Evolutionary conservation across 2,797 vertebrate species (phyloP).

Genomic region (Chrysocyon brachyurus): DNA sequence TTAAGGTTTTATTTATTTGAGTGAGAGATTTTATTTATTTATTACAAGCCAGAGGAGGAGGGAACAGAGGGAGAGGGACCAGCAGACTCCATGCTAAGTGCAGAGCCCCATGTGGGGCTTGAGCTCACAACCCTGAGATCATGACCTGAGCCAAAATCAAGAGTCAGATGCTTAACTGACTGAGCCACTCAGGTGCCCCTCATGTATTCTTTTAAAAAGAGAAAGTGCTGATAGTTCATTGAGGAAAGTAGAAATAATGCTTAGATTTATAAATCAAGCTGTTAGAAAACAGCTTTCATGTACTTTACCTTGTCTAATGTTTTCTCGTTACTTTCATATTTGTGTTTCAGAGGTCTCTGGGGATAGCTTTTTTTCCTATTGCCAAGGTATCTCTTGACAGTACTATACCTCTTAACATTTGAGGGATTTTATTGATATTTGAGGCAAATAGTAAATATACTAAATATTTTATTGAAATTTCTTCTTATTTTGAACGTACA

Average conservation of each 20-base stretch:
- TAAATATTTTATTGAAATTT: constrained; percentile 6
- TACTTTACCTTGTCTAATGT: neutral
- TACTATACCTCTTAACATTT: neutral
- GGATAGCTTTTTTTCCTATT: neutral
- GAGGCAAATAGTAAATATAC: neutral
- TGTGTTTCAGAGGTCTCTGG: neutral
- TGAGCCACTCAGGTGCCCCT: neutral
- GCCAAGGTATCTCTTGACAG: neutral
- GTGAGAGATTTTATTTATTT: neutral
- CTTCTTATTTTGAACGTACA: constrained; percentile 16
- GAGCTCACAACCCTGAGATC: neutral
- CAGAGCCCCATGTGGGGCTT: neutral
- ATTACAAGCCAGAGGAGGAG: neutral
- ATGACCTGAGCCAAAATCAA: neutral
- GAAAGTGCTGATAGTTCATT: neutral
- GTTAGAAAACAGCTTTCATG: neutral
- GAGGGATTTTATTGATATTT: constrained; percentile 21
- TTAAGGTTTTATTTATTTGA: neutral
- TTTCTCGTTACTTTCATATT: constrained; percentile 45
- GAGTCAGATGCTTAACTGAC: neutral
- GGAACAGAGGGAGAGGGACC: neutral
- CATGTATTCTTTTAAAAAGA: constrained; percentile 24
- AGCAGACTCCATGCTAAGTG: neutral
- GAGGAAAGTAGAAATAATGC: neutral
- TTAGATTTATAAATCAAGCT: constrained; percentile 13